Conservation (phyloP, 2,888 invertebrate species). For the Encarsia formosa region DNA sequence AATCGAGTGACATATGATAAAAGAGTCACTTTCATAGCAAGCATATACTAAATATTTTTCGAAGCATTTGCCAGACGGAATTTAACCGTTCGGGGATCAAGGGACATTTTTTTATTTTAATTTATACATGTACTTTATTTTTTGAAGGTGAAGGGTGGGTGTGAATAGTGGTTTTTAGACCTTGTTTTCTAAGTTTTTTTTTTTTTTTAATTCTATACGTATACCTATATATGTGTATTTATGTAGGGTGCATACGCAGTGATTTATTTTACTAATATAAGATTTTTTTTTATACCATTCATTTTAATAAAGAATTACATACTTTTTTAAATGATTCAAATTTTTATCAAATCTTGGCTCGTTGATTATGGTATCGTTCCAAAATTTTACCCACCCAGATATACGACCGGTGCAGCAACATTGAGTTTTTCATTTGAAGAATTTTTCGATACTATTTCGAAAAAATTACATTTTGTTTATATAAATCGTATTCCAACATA, state of each 20-base stretch:
- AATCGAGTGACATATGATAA: slow-evolving; percentile 6
- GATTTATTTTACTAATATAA: slow-evolving; percentile 38
- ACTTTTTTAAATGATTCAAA: background rate
- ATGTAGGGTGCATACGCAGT: slow-evolving; percentile 44
- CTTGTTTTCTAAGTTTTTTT: slow-evolving; percentile 42
- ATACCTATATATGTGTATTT: slow-evolving; percentile 40
- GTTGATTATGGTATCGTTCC: background rate
- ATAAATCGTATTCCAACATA: slow-evolving; percentile 27
- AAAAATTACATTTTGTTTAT: background rate
- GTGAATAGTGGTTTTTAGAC: slow-evolving; percentile 11
- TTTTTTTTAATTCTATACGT: slow-evolving; percentile 44
- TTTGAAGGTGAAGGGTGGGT: background rate
- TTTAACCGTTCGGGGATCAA: background rate
- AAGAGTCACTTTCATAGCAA: slow-evolving; percentile 18
- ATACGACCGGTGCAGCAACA: slow-evolving; percentile 1
- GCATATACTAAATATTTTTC: slow-evolving; percentile 21
- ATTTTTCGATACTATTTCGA: background rate
- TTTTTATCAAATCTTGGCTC: background rate
- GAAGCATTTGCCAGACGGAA: slow-evolving; percentile 19
- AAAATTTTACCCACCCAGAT: no score
- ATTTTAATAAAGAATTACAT: slow-evolving; percentile 28
- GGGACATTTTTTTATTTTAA: slow-evolving; percentile 5
- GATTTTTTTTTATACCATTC: slow-evolving; percentile 34
- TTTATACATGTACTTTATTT: slow-evolving; percentile 7
- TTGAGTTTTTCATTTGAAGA: slow-evolving; percentile 5